A percentile compares a stretch with the other conserved stretches of the same genome.
These are phyloP conservation scores for Yponomeuta plumbellus DNA, from an alignment of 2,888 invertebrate species.

Conservation along the genomic window DNA sequence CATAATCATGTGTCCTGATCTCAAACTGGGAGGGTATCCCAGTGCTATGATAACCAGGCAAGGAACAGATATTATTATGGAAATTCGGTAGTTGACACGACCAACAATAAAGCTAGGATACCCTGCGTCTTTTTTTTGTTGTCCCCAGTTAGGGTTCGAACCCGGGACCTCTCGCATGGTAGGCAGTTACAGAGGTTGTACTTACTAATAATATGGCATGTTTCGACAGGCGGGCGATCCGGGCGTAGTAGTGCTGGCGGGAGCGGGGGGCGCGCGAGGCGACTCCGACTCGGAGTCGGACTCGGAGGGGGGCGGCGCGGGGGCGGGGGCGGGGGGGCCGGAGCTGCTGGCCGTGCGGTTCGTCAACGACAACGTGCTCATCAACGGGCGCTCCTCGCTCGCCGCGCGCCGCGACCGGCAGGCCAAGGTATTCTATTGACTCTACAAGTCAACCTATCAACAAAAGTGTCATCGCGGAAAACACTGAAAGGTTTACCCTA, in stretches of 20 bases:
- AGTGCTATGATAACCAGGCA: too few species aligned
- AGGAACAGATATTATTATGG: too few species aligned
- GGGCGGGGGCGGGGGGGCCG: conserved; percentile 65
- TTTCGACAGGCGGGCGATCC: conserved; percentile 54
- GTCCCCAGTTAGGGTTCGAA: too few species aligned
- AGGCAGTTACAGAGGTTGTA: too few species aligned
- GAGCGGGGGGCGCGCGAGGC: conserved; percentile 77
- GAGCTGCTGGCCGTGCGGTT: conserved; percentile 90
- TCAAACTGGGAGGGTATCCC: too few species aligned
- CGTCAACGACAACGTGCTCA: conserved; percentile 91
- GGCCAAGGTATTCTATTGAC: conserved; percentile 71
- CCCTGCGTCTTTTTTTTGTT: too few species aligned
- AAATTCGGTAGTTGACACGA: too few species aligned
- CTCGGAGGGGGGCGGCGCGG: conserved; percentile 28
- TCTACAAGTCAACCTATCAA: too few species aligned
- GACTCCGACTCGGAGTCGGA: conserved; percentile 36
- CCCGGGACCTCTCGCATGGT: too few species aligned
- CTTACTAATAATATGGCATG: not conserved
- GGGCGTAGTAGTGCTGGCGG: conserved; percentile 71
- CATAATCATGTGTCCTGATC: too few species aligned
- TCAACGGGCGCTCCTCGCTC: conserved; percentile 92
- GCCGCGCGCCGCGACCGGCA: conserved; percentile 71
- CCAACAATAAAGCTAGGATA: too few species aligned
- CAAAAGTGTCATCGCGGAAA: not conserved
- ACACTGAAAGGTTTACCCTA: too few species aligned